Base-by-base conservation (phyloP, 2,888 invertebrate species). In the Meliscaeva auricollis region DNA sequence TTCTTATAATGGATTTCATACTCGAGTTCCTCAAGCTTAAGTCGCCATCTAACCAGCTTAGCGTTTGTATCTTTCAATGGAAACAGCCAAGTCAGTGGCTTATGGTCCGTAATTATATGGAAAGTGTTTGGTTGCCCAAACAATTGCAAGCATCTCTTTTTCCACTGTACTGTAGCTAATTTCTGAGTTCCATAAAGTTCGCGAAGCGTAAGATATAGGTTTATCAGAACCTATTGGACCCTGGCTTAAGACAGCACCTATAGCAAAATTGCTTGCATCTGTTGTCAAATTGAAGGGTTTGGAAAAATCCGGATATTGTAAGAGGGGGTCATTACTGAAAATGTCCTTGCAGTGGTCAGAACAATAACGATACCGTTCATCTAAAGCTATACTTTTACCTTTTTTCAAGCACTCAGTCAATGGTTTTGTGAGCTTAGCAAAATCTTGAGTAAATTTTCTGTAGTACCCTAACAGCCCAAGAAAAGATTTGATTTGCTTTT, bases 211-310 rank as follows among this genome's bases (percentile, higher is more conserved):
- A 4, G 38, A 41, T 41, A 90, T 87, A 0, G 89, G 89, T 50
- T 87, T 68, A 30, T 54, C 52, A 15, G 52, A 54, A 75, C 88
- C 87, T 20, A 77, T 87, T 20, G 56, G 17, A 2, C 15, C 72
- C 85, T 90, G 90, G 7, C 87, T 87, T 7, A 90, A 60, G 8
- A 90, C 88, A 5, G 82, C 88, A 0, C 89, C 90, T 2, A 90
- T 48, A 0, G 89, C 89, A 13, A 32, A 82, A 30, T 88, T 79
- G 8, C 87, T 87, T 0, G 90, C 90, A 73, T 90, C 90, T 4
- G 90, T 90, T 1, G 89, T 89, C 35, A 82, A 13, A 26, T 78
- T 77, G n/a, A 85, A 87, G 6, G 52, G 26, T 3, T 54, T 54
- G 3, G 30, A 15, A 54, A 54, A 54, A 3, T 54, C 30, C 2